phyloP scores from a whole-genome alignment of 2,888 invertebrate genomes.

The Himalopsyche japonica region DNA sequence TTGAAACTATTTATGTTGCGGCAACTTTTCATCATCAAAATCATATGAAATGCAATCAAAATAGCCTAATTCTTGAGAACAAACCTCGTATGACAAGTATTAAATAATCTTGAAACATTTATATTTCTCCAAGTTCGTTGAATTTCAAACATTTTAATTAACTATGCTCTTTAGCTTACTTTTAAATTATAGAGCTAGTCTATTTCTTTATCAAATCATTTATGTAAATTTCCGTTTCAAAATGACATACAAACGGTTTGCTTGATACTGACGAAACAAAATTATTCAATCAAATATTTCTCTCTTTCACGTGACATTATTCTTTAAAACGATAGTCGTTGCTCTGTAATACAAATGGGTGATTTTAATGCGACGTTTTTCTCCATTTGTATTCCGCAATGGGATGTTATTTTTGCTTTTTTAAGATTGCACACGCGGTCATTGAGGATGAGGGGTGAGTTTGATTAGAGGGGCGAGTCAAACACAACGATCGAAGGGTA shows the following conservation, averaged over 20 bases:
- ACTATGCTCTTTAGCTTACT: too few relatives aligned
- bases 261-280: neutral
- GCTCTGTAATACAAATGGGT: neutral
- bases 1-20: too few relatives aligned
- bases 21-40: too few relatives aligned
- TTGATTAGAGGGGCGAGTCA: neutral
- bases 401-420: neutral
- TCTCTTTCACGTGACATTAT: neutral
- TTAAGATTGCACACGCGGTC: neutral
- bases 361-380: neutral
- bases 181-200: neutral
- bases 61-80: too few relatives aligned
- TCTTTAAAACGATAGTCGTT: neutral
- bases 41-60: too few relatives aligned
- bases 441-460: neutral
- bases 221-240: neutral
- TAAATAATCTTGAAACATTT: too few relatives aligned
- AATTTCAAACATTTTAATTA: too few relatives aligned
- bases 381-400: neutral
- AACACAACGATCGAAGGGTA: neutral
- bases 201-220: too few relatives aligned
- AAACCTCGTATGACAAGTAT: too few relatives aligned
- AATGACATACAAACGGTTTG: neutral
- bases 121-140: too few relatives aligned
- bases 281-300: neutral